Conservation (phyloP, 2,888 invertebrate species). For the Lasioglossum lativentre region DNA sequence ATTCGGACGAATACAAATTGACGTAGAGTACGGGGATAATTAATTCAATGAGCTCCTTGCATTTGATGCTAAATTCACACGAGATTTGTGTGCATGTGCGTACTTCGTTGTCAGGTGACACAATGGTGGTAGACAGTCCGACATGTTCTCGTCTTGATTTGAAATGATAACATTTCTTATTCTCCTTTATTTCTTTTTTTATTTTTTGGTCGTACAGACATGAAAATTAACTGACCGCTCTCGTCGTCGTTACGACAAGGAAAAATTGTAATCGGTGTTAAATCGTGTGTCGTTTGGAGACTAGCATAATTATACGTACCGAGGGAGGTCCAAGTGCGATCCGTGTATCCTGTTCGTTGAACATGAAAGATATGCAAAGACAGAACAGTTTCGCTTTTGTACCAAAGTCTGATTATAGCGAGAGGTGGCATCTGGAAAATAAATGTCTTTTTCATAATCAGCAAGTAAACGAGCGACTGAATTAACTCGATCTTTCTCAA, state of each 20-base stretch:
- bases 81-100: constrained; percentile 14
- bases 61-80: constrained; percentile 27
- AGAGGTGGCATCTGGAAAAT: constrained; percentile 55
- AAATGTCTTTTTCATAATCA: constrained; percentile 58
- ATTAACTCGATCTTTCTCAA: not conserved
- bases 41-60: no score
- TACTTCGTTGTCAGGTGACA: constrained; percentile 42
- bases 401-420: constrained; percentile 53
- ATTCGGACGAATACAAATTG: not conserved
- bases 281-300: constrained; percentile 30
- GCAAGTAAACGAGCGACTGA: constrained; percentile 42
- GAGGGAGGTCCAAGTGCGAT: constrained; percentile 37
- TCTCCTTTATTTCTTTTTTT: not conserved
- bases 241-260: not conserved
- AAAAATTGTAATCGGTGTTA: constrained; percentile 45
- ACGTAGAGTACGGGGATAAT: not conserved
- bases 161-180: constrained; percentile 22
- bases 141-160: constrained; percentile 12
- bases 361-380: constrained; percentile 47
- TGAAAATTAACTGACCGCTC: constrained; percentile 49
- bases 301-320: constrained; percentile 36
- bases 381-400: constrained; percentile 52
- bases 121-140: constrained; percentile 31
- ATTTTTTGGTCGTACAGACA: constrained; percentile 20
- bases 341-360: constrained; percentile 38